Conservation (phyloP, 2,113 vertebrate genomes). For the Notothenia rossii region DNA sequence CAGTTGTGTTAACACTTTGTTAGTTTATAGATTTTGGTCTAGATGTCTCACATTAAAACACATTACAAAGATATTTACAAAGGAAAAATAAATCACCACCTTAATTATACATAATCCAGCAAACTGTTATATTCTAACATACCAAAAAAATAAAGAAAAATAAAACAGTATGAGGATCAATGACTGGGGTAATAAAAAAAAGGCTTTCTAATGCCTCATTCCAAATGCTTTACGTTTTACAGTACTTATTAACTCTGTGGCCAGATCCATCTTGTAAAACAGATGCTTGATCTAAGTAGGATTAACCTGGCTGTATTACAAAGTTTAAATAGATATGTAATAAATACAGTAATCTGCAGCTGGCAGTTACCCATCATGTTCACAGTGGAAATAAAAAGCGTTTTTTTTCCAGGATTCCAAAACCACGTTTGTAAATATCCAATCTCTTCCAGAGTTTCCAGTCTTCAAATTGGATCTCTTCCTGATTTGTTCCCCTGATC, state of each 20-base stretch:
- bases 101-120: neutral
- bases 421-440: constrained; percentile 15
- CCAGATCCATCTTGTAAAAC: neutral
- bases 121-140: neutral
- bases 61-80: neutral
- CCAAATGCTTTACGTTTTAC: neutral
- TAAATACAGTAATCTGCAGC: constrained; percentile 11
- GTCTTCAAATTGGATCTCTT: neutral
- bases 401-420: constrained; percentile 29
- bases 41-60: neutral
- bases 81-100: neutral
- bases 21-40: too few relatives aligned
- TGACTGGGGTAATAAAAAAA: too few relatives aligned
- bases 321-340: constrained; percentile 25
- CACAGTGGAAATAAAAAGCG: constrained; percentile 17
- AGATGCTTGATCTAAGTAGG: constrained; percentile 6
- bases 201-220: neutral
- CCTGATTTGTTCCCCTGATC: neutral
- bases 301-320: constrained; percentile 6
- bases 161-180: too few relatives aligned
- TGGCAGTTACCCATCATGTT: constrained; percentile 13
- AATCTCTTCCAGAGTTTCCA: constrained; percentile 9
- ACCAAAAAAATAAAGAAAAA: too few relatives aligned
- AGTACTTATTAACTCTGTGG: neutral
- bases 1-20: too few relatives aligned